Percentiles rank a stretch among this genome's conserved stretches.
These are phyloP conservation scores for Cremastobaeus sp. DNA, from an alignment of 2,888 invertebrate genomes.

Conservation along the genomic window DNA sequence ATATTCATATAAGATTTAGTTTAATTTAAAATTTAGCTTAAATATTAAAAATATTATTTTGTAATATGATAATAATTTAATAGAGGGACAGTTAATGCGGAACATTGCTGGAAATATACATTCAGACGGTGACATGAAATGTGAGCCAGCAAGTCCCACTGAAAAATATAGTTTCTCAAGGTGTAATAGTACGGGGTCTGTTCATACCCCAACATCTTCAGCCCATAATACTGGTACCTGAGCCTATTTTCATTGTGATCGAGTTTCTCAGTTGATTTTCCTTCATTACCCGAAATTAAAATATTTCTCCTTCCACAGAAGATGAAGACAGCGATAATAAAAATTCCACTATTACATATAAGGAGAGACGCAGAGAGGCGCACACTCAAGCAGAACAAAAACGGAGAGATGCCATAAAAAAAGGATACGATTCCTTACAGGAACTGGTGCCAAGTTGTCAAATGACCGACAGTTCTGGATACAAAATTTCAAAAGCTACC, in stretches of 20 bases:
- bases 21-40: neutral
- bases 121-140: constrained; percentile 78
- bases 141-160: constrained; percentile 82
- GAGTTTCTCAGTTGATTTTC: too few relatives aligned
- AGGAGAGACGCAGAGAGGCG: constrained; percentile 94
- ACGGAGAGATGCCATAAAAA: constrained; percentile 96
- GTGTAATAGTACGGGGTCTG: constrained; percentile 87
- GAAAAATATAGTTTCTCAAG: constrained; percentile 83
- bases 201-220: constrained; percentile 88
- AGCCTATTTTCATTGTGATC: too few relatives aligned
- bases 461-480: constrained; percentile 93
- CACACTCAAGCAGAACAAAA: constrained; percentile 98
- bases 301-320: constrained; percentile 75
- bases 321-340: constrained; percentile 83
- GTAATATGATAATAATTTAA: constrained; percentile 8
- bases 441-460: constrained; percentile 96
- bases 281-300: too few relatives aligned
- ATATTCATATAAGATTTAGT: neutral
- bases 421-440: constrained; percentile 96
- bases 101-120: constrained; percentile 65
- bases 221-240: constrained; percentile 89
- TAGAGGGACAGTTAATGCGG: constrained; percentile 33
- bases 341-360: constrained; percentile 88
- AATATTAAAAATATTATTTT: neutral
- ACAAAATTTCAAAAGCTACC: constrained; percentile 97